Evolutionary conservation across 2,113 vertebrate species (phyloP).

Genomic region (Eurystomus gularis): DNA sequence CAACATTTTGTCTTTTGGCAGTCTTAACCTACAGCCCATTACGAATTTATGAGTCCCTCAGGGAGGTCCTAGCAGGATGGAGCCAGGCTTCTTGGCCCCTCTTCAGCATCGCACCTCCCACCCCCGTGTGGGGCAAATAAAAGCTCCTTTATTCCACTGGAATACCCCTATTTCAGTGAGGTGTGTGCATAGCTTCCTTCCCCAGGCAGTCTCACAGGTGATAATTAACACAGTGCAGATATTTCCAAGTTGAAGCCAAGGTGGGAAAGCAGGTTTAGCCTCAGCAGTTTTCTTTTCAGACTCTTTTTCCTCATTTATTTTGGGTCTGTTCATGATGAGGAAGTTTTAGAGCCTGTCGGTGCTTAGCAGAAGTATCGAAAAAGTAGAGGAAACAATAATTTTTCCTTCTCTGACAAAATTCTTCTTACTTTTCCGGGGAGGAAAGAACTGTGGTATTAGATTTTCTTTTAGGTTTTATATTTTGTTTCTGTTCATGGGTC

Average conservation of each 20-base stretch:
- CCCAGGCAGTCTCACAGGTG: background rate
- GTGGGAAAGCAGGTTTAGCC: background rate
- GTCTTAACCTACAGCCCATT: background rate
- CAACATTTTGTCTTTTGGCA: background rate
- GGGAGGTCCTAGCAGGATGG: background rate
- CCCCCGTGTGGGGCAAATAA: background rate
- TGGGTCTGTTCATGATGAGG: background rate
- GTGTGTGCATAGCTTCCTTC: background rate
- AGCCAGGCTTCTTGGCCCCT: background rate
- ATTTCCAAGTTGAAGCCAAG: background rate
- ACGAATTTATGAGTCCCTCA: background rate
- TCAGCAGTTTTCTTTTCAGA: background rate
- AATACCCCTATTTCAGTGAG: background rate
- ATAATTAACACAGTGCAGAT: conserved; percentile 48
- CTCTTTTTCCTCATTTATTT: conserved; percentile 14
- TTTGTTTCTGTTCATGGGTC: conserved; percentile 39
- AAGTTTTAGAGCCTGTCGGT: conserved; percentile 11
- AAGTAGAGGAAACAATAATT: background rate
- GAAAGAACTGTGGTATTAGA: background rate
- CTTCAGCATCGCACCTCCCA: background rate
- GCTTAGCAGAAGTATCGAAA: conserved; percentile 31
- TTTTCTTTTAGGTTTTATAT: background rate
- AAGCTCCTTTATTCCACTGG: conserved; percentile 26
- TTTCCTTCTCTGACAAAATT: background rate
- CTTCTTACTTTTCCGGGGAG: background rate